phyloP scores from a whole-genome alignment of 35 echinoderm and acorn worm genomes.

The Apostichopus japonicus region DNA sequence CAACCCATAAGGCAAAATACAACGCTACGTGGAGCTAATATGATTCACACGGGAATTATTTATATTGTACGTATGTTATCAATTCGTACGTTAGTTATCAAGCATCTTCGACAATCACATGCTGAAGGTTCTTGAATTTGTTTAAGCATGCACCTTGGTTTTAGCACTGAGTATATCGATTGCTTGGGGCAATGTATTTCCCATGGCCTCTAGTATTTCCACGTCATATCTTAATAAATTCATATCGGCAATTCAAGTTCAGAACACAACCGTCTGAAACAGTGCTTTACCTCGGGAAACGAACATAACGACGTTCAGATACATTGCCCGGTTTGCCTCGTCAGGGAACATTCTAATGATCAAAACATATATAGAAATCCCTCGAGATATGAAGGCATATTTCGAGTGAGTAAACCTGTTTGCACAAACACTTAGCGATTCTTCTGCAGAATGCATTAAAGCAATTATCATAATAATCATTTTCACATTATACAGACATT shows the following conservation, averaged over 20 bases:
- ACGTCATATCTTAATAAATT: background rate
- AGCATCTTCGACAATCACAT: too few relatives aligned
- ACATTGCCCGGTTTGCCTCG: too few relatives aligned
- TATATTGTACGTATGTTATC: too few relatives aligned
- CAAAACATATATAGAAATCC: background rate
- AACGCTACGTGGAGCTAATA: too few relatives aligned
- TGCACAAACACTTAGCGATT: background rate
- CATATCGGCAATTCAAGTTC: background rate
- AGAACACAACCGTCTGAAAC: background rate
- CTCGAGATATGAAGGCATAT: background rate
- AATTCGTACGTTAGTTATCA: too few relatives aligned
- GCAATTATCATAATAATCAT: slow-evolving; percentile 1
- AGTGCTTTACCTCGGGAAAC: background rate
- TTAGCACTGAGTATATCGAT: background rate
- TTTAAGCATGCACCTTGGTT: too few relatives aligned
- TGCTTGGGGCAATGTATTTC: background rate
- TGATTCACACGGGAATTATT: too few relatives aligned
- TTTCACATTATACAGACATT: background rate
- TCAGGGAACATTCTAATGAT: background rate
- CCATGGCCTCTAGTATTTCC: background rate
- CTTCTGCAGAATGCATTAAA: background rate
- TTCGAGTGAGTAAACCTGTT: background rate
- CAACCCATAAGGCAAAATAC: too few relatives aligned
- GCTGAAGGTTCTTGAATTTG: too few relatives aligned
- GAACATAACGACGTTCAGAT: too few relatives aligned